phyloP scores from a whole-genome alignment of 2,888 invertebrate species.

The Cybosia mesomella region DNA sequence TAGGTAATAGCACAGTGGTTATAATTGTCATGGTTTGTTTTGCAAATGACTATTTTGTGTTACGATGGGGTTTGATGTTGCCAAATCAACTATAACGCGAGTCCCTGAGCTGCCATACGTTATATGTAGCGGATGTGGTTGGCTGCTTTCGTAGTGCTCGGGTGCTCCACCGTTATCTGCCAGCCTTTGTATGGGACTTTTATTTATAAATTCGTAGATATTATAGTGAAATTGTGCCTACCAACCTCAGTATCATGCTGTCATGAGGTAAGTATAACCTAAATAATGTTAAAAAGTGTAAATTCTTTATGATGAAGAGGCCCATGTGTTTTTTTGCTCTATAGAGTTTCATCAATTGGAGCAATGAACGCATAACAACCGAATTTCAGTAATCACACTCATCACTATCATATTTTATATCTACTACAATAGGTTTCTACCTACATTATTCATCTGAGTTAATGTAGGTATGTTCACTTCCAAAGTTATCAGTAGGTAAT shows the following conservation, averaged over 20 bases:
- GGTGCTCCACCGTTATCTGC: slow-evolving; percentile 12
- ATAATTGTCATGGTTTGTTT: slow-evolving; percentile 39
- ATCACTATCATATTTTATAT: not conserved
- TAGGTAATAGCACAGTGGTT: slow-evolving; percentile 34
- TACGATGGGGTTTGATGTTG: slow-evolving; percentile 44
- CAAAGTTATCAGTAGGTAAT: not conserved
- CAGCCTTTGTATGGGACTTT: slow-evolving; percentile 11
- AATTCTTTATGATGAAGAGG: not conserved
- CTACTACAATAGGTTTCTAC: not conserved
- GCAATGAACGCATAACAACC: not conserved
- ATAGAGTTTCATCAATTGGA: not conserved
- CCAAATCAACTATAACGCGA: slow-evolving; percentile 48
- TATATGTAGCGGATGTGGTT: slow-evolving; percentile 34
- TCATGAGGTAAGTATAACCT: not conserved
- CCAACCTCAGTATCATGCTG: not conserved
- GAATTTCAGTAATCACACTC: not conserved
- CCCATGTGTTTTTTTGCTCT: not conserved
- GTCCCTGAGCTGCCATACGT: slow-evolving; percentile 27
- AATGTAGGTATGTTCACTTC: not conserved
- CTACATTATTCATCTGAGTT: not conserved
- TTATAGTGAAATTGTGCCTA: not conserved
- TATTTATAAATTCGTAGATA: not conserved
- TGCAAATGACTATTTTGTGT: slow-evolving; percentile 39
- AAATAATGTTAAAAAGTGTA: too few species aligned
- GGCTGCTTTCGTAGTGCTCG: slow-evolving; percentile 20